Base-by-base conservation (phyloP, 2,888 invertebrate species). In the Nasonia oneida region DNA sequence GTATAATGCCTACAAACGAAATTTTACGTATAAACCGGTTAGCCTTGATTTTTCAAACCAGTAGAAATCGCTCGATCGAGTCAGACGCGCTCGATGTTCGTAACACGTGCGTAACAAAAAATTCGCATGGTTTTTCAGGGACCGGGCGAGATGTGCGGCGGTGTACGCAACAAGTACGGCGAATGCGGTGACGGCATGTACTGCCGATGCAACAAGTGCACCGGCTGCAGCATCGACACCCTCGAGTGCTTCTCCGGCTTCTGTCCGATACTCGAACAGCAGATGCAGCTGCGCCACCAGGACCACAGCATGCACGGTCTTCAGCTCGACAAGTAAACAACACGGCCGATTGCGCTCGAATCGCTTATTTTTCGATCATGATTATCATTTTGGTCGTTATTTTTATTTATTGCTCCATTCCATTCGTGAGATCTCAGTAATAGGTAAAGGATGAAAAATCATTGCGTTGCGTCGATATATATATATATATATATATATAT, bases 111-210 rank as follows among this genome's bases (percentile, higher is more conserved):
- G 1, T 50, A 15, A 39, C n/a, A 61, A 42, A 14, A 64, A 78
- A 39, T 78, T 3, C 12, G 47, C 12, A 47, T 47, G 47, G 12
- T 12, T 15, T 79, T 70, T 39, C 88, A 94, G 94, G 94, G 94
- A 8, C 94, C 94, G 0, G 93, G 93, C n/a, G 91, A 94, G 57
- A 89, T 89, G 3, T 94, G 94, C 87, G 94, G 94, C 3, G 94
- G 93, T 2, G 90, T 90, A 23, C 91, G 89, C 84, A 91, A 92
- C 76, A 86, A 89, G 50, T 91, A 90, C 75, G 94, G 94, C 4
- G 89, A 88, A 3, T 94, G 94, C 87, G 94, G 93, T 18, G 92
- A 93, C 1, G 93, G 93, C 3, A 90, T 93, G 90, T 90, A 88
- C 81, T 94, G 94, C 89, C 89, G 88, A 2, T 94, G 94, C 86